These are phyloP conservation scores for Tinea pellionella DNA, from an alignment of 2,888 invertebrate genomes.

Conservation along the genomic window DNA sequence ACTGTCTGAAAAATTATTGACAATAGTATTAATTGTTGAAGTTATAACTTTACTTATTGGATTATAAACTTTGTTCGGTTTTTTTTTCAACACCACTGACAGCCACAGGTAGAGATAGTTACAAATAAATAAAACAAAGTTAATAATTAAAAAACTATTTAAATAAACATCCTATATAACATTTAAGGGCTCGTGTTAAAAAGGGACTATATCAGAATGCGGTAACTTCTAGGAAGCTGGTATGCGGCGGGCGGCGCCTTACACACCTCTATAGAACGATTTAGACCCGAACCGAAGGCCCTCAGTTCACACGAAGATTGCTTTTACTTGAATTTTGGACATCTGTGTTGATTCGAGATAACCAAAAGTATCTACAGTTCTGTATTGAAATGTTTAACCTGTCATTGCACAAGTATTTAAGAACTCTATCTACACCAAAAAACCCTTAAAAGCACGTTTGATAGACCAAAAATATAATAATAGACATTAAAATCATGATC, in stretches of 20 bases:
- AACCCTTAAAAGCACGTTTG: neutral
- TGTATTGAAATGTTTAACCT: no score
- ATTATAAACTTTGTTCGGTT: no score
- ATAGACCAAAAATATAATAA: neutral
- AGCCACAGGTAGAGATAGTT: no score
- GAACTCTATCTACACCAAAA: no score
- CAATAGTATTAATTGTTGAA: no score
- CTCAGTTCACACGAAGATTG: neutral
- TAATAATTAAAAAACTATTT: neutral
- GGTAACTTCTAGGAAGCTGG: neutral
- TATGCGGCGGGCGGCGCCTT: neutral
- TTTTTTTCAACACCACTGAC: no score
- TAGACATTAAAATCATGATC: neutral
- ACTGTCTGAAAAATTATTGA: no score
- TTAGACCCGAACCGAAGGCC: neutral
- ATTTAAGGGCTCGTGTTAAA: conserved; percentile 6
- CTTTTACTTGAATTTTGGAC: neutral
- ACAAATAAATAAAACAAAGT: no score
- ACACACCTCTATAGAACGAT: neutral
- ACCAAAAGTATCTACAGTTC: no score
- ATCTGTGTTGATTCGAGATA: neutral
- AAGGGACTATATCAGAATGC: neutral
- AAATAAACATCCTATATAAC: neutral
- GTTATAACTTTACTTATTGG: no score
- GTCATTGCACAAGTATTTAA: no score